Conservation (phyloP, 2,113 vertebrate species). For the Thymallus thymallus region DNA sequence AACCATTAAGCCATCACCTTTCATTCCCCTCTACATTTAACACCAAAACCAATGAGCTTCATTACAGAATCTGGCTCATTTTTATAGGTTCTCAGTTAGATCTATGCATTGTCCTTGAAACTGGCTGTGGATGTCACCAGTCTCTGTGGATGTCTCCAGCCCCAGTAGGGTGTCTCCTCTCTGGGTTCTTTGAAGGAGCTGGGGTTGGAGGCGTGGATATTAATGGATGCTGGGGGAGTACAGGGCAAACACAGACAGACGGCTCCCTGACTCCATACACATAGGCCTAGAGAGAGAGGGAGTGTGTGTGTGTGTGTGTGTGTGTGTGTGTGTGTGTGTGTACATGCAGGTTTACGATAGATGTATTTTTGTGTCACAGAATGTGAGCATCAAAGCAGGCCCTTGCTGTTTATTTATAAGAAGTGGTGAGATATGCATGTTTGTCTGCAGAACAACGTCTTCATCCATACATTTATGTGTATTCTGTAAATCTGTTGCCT, state of each 20-base stretch:
- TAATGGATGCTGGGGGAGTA: too few relatives aligned
- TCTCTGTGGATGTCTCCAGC: neutral
- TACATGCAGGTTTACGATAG: neutral
- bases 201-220: too few relatives aligned
- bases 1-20: neutral
- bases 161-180: too few relatives aligned
- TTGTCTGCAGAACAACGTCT: neutral
- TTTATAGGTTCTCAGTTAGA: neutral
- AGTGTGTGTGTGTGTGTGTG: too few relatives aligned
- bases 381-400: neutral
- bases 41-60: neutral
- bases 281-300: neutral
- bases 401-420: conserved; percentile 3
- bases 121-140: neutral
- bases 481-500: too few relatives aligned
- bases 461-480: neutral
- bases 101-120: neutral
- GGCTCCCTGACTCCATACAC: neutral
- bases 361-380: neutral
- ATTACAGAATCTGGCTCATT: neutral
- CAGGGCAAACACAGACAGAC: too few relatives aligned
- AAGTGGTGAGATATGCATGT: neutral
- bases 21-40: neutral
- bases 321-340: neutral
- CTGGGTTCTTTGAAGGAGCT: too few relatives aligned